A percentile compares a stretch with the other conserved stretches of the same genome.
phyloP scores from a whole-genome alignment of 2,888 invertebrate species.

The Pollenia amentaria region DNA sequence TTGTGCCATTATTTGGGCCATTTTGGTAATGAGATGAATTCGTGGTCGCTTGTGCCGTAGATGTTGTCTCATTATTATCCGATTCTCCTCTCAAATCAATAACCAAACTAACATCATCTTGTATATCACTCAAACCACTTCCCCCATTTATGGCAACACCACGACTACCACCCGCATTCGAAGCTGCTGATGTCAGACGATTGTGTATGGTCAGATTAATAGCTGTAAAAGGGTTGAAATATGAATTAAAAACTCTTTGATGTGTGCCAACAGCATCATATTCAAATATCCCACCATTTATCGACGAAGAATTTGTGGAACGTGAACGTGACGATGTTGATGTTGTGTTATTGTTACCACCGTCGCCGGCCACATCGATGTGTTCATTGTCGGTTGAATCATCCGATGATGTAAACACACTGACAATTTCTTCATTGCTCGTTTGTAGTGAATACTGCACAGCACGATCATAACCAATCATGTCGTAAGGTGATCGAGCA shows the following conservation, averaged over 20 bases:
- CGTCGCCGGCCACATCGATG: slow-evolving; percentile 68
- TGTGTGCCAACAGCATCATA: slow-evolving; percentile 65
- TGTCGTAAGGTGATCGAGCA: slow-evolving; percentile 93
- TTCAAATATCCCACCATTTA: slow-evolving; percentile 72
- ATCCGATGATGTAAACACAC: slow-evolving; percentile 80
- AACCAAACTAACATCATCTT: slow-evolving; percentile 64
- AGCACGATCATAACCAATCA: slow-evolving; percentile 92
- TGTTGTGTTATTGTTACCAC: slow-evolving; percentile 34
- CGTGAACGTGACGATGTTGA: slow-evolving; percentile 59
- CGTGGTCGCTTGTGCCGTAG: slow-evolving; percentile 67
- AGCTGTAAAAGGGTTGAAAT: slow-evolving; percentile 77
- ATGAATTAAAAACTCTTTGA: slow-evolving; percentile 69
- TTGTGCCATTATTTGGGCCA: slow-evolving; percentile 34
- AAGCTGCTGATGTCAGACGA: slow-evolving; percentile 73
- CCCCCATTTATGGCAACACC: slow-evolving; percentile 64
- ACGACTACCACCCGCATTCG: slow-evolving; percentile 56
- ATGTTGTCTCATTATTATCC: slow-evolving; percentile 68
- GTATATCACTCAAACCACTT: slow-evolving; percentile 29
- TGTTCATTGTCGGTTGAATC: slow-evolving; percentile 78
- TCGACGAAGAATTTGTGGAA: slow-evolving; percentile 55
- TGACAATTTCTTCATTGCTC: slow-evolving; percentile 81
- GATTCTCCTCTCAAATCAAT: slow-evolving; percentile 80
- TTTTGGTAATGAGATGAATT: slow-evolving; percentile 67
- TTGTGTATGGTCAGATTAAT: slow-evolving; percentile 83
- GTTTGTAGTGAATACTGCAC: slow-evolving; percentile 87